These are phyloP conservation scores for Saxidomus purpurata DNA, from an alignment of 1,140 invertebrate species.

Conservation along the genomic window DNA sequence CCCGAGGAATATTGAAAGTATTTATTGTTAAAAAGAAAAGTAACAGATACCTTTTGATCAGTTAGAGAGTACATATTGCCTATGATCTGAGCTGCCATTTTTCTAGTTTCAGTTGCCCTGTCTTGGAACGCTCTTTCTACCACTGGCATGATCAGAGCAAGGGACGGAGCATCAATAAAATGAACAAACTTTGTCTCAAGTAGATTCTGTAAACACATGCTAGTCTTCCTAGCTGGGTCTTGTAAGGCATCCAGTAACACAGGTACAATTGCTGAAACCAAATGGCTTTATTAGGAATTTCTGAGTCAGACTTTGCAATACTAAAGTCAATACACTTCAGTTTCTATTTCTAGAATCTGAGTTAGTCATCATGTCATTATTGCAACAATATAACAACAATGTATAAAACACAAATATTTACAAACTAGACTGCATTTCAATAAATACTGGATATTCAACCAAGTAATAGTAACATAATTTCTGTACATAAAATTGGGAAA, in stretches of 20 bases:
- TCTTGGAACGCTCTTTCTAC: slow-evolving; percentile 99
- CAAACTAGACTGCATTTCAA: too few species aligned
- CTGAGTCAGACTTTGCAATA: too few species aligned
- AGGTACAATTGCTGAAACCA: slow-evolving; percentile 86
- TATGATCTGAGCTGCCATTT: slow-evolving; percentile 99
- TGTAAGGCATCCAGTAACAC: slow-evolving; percentile 96
- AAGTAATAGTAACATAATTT: too few species aligned
- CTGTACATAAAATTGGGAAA: too few species aligned
- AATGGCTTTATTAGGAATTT: slow-evolving; percentile 5
- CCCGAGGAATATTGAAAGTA: too few species aligned
- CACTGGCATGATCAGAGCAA: slow-evolving; percentile 99
- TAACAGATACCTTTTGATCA: slow-evolving; percentile 93
- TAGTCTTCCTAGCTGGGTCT: slow-evolving; percentile 98
- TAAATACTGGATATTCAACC: too few species aligned
- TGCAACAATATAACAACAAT: too few species aligned
- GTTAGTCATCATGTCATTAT: too few species aligned
- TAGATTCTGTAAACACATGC: slow-evolving; percentile 95
- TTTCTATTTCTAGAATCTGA: too few species aligned
- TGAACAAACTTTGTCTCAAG: slow-evolving; percentile 99
- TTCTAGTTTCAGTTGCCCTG: slow-evolving; percentile 98
- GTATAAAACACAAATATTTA: too few species aligned
- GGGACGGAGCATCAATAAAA: slow-evolving; percentile 99
- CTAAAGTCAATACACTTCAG: too few species aligned
- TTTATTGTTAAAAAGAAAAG: too few species aligned
- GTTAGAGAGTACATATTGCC: slow-evolving; percentile 99